Base-by-base conservation (phyloP, 2,113 vertebrate species). In the Merops nubicus region DNA sequence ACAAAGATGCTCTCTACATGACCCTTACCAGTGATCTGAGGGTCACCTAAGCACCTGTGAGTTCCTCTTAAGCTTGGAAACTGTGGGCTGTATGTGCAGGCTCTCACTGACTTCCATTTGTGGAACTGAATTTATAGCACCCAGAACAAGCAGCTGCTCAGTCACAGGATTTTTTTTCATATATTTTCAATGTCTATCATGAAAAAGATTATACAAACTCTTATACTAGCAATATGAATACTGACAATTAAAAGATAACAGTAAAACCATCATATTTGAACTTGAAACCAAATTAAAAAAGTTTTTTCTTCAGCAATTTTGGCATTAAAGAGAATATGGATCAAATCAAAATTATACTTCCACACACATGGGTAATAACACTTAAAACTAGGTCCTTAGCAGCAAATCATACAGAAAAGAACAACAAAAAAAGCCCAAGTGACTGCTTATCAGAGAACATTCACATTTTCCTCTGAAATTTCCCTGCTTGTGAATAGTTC, bases 391-490 rank as follows among this genome's bases (percentile, higher is more conserved):
- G 93, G 92, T 73, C 70, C 69, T 88, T 82, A 92, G 93, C 91
- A 91, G 92, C 57, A 97, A 97, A 78, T 81, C 3, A 67, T 19
- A 70, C 74, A 87, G 95, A 97, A 87, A 85, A 43, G 47, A 94
- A 53, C 53, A 96, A 84, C 64, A 94, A 63, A 23, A 83, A 88
- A 92, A 86, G 42, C 47, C 20, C 20, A 97, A 96, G 95, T 92
- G 96, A 89, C 93, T 95, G 88, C 95, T 98, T 96, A 97, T 96
- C 94, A 94, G 85, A 82, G 94, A 97, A 96, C 60, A 88, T 75
- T 92, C 43, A 79, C 40, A 26, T 91, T 96, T 85, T 92, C 85
- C n/a, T 95, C 69, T 76, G 86, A 92, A 96, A 85, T 51, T 82
- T 92, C 85, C 48, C 59, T 83, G 80, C 86, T 69, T 83, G 43